Percentiles rank a stretch among this genome's conserved stretches.
These are phyloP conservation scores for Rhinichthys klamathensis DNA, from an alignment of 2,113 vertebrate species.

Conservation along the genomic window DNA sequence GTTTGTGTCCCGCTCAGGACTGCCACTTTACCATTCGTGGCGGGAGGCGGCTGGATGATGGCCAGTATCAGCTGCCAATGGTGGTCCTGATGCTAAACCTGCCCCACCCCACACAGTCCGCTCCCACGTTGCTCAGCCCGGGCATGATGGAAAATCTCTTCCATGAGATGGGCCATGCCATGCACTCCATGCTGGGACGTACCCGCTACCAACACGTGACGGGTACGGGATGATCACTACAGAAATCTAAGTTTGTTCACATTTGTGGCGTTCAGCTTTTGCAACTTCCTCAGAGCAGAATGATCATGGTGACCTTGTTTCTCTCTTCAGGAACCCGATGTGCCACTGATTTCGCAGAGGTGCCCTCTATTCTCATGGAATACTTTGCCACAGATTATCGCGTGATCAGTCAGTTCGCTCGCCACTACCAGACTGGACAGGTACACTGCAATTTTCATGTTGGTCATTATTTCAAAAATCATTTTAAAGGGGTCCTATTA, in stretches of 20 bases:
- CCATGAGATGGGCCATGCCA: slow-evolving; percentile 98
- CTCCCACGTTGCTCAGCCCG: slow-evolving; percentile 87
- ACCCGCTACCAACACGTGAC: slow-evolving; percentile 96
- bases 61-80: slow-evolving; percentile 91
- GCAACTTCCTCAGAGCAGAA: neutral
- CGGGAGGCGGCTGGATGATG: slow-evolving; percentile 82
- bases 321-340: slow-evolving; percentile 85
- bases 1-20: slow-evolving; percentile 75
- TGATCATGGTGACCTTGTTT: neutral
- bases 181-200: slow-evolving; percentile 98
- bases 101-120: slow-evolving; percentile 76
- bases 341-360: slow-evolving; percentile 96
- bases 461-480: neutral
- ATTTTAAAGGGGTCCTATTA: neutral
- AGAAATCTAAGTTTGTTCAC: neutral
- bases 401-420: slow-evolving; percentile 93
- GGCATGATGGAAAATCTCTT: slow-evolving; percentile 99
- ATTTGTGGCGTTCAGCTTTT: neutral
- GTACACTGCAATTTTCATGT: slow-evolving; percentile 68
- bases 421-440: slow-evolving; percentile 95
- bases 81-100: slow-evolving; percentile 97
- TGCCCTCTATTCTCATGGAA: slow-evolving; percentile 98
- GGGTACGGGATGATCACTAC: slow-evolving; percentile 72
- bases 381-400: slow-evolving; percentile 96
- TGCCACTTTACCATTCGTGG: slow-evolving; percentile 98